Conservation (phyloP, 2,113 vertebrate species). For the Peromyscus californicus region DNA sequence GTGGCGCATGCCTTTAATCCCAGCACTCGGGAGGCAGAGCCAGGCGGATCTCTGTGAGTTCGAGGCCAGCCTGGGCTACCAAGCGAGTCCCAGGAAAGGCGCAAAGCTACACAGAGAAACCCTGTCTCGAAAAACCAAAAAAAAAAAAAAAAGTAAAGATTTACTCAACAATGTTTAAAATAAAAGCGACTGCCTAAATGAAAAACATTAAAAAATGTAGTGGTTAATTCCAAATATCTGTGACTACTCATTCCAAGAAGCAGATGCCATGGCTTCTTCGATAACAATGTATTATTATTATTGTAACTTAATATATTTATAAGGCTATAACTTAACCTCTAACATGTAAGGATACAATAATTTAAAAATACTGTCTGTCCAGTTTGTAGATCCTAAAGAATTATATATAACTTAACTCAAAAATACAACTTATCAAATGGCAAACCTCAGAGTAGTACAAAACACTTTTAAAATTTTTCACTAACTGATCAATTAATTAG, state of each 20-base stretch:
- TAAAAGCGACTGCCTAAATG: background rate
- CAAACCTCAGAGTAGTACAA: background rate
- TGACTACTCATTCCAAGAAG: constrained; percentile 21
- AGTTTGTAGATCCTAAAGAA: background rate
- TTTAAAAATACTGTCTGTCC: background rate
- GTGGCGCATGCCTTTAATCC: no score
- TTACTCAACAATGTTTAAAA: background rate
- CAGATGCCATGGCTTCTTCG: background rate
- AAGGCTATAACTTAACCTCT: constrained; percentile 26
- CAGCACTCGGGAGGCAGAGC: no score
- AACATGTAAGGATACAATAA: background rate
- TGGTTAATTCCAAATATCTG: background rate
- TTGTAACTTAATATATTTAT: background rate
- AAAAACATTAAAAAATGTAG: background rate
- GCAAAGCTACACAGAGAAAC: no score
- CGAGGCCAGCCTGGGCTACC: no score
- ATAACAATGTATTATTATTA: background rate
- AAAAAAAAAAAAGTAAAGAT: no score
- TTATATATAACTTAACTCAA: background rate
- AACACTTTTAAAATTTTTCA: background rate
- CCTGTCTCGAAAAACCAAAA: no score
- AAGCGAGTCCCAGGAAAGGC: no score
- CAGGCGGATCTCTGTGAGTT: no score
- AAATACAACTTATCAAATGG: constrained; percentile 19
- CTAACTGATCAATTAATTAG: background rate